These are phyloP conservation scores for Drosophila birchii DNA, from an alignment of 2,888 invertebrate species.

Conservation along the genomic window DNA sequence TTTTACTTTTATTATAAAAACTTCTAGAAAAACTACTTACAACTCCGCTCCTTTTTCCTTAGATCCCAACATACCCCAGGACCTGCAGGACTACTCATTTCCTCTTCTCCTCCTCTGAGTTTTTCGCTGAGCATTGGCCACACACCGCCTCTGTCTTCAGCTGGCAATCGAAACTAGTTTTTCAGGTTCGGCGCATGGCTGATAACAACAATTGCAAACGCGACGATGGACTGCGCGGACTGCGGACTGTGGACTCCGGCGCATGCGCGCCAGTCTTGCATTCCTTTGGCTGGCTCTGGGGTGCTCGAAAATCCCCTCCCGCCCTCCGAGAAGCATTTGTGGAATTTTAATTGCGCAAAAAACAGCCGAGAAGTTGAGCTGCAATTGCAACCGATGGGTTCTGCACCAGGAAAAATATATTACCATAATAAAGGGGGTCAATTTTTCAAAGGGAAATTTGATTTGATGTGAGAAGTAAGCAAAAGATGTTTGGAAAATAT, in stretches of 20 bases:
- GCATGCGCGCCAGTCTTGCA: slow-evolving; percentile 65
- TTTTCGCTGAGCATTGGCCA: slow-evolving; percentile 27
- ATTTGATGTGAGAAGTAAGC: not conserved
- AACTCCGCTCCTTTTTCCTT: not conserved
- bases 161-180: slow-evolving; percentile 72
- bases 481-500: no score
- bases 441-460: not conserved
- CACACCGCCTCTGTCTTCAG: slow-evolving; percentile 34
- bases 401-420: slow-evolving; percentile 3
- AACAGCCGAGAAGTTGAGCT: slow-evolving; percentile 21
- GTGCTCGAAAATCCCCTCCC: slow-evolving; percentile 22
- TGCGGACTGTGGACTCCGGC: slow-evolving; percentile 41
- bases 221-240: slow-evolving; percentile 15
- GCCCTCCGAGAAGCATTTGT: slow-evolving; percentile 57
- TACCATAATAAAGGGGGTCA: not conserved
- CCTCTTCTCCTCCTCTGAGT: not conserved
- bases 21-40: accelerated
- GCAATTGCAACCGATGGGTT: slow-evolving; percentile 46
- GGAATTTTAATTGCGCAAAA: slow-evolving; percentile 78
- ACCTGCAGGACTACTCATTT: slow-evolving; percentile 1
- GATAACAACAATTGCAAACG: slow-evolving; percentile 78
- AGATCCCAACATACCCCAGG: slow-evolving; percentile 20
- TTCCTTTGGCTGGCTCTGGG: slow-evolving; percentile 48
- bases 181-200: slow-evolving; percentile 77
- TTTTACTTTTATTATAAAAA: not conserved